Base-by-base conservation (phyloP, 1,140 invertebrate species). In the Eubasilissa regina region DNA sequence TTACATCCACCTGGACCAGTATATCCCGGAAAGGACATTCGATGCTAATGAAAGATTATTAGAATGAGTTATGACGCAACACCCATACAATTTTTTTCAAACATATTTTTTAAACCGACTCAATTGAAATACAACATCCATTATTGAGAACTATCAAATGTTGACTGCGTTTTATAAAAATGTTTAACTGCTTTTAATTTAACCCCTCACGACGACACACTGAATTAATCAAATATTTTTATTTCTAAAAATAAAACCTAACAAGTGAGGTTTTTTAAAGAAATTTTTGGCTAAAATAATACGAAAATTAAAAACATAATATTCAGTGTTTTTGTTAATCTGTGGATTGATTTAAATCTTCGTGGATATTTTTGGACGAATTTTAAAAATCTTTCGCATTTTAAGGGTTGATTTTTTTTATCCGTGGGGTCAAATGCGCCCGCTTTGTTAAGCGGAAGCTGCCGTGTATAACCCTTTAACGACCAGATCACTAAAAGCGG, bases 401-500 rank as follows among this genome's bases (percentile, higher is more conserved):
- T 9, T 35, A 35, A 21, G 68, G 47, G 68, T 73, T 73, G 1
- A 70, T n/a, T 73, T 73, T 73, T 73, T 73, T 55, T 21, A 35
- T 53, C 48, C 68, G 47, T 25, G 47, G 75, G 79, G 79, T 77
- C 75, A 77, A 75, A 80, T 72, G 45, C 35, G 60, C 56, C 75
- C 75, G 51, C 56, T 72, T 80, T 76, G 56, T 76, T 17, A 77
- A 55, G 47, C 75, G 79, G 75, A 80, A 80, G 78, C 17, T 72
- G 62, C 7, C 66, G 47, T 73, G 68, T 73, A 68, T 53, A 81
- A 81, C 81, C 81, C 80, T 81, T 81, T 79, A 74, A 80, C 66
- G 68, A 48, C 53, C 56, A 53, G 77, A 47, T 43, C 35, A 62
- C 56, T 78, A 66, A 58, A 70, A 60, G 35, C 35, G 62, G 75